Evolutionary conservation across 2,888 invertebrate species (phyloP).

Genomic region (Achlya flavicornis): DNA sequence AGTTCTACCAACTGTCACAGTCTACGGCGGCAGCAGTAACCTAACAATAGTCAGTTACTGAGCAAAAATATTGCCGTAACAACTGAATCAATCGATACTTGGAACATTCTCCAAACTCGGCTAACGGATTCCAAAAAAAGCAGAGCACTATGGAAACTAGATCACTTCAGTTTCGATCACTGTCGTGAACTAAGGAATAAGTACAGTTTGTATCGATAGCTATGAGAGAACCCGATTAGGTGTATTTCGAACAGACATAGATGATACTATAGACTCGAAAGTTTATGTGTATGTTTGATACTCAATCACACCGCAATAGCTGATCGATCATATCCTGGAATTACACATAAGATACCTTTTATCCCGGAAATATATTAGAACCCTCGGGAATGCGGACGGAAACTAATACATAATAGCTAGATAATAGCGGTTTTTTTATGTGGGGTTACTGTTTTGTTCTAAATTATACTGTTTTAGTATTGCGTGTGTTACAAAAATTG

Average conservation of each 20-base stretch:
- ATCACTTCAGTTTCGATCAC: background rate
- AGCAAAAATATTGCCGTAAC: no score
- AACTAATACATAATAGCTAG: no score
- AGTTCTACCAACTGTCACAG: background rate
- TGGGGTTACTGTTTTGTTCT: background rate
- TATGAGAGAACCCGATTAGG: no score
- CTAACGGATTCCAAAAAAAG: background rate
- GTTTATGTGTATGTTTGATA: no score
- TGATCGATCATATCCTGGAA: no score
- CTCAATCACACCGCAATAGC: no score
- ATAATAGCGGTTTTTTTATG: no score
- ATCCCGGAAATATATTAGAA: no score
- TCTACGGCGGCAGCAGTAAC: background rate
- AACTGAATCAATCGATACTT: background rate
- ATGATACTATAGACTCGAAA: background rate
- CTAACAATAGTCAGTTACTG: no score
- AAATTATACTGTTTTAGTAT: background rate
- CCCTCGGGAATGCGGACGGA: no score
- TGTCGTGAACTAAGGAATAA: background rate
- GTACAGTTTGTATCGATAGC: no score
- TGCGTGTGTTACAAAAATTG: slow-evolving; percentile 29
- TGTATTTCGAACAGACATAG: background rate
- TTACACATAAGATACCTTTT: no score
- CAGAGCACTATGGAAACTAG: background rate
- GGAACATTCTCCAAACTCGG: background rate